Conservation (phyloP, 2,113 vertebrate genomes). For the Orthonyx spaldingii region DNA sequence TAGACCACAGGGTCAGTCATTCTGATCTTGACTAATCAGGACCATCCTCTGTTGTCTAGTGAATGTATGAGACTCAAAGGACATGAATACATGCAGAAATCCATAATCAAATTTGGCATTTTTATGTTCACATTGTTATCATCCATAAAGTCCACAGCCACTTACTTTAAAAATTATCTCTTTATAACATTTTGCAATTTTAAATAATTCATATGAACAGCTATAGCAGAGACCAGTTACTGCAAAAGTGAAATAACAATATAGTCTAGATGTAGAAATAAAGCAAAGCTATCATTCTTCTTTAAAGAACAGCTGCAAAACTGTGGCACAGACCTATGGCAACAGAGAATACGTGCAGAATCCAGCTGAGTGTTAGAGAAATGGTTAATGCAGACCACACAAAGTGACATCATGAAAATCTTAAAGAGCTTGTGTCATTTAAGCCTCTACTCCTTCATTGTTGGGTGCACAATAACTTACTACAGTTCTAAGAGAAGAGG, state of each 20-base stretch:
- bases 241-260: not conserved
- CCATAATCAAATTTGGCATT: not conserved
- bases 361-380: not conserved
- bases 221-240: not conserved
- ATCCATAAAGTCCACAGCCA: not conserved
- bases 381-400: not conserved
- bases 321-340: not conserved
- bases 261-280: not conserved
- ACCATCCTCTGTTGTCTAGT: not conserved
- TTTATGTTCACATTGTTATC: not conserved
- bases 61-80: not conserved
- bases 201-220: not conserved
- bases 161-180: not conserved
- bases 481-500: not conserved
- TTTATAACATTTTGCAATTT: not conserved
- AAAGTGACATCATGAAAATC: not conserved
- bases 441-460: accelerated
- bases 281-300: not conserved
- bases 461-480: not conserved
- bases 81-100: not conserved
- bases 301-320: not conserved
- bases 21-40: not conserved
- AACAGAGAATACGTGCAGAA: not conserved
- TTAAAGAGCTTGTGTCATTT: not conserved
- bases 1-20: not conserved